Percentiles rank a stretch among this genome's conserved stretches.
phyloP scores from a whole-genome alignment of 2,113 vertebrate species.

The Gymnobelideus leadbeateri region DNA sequence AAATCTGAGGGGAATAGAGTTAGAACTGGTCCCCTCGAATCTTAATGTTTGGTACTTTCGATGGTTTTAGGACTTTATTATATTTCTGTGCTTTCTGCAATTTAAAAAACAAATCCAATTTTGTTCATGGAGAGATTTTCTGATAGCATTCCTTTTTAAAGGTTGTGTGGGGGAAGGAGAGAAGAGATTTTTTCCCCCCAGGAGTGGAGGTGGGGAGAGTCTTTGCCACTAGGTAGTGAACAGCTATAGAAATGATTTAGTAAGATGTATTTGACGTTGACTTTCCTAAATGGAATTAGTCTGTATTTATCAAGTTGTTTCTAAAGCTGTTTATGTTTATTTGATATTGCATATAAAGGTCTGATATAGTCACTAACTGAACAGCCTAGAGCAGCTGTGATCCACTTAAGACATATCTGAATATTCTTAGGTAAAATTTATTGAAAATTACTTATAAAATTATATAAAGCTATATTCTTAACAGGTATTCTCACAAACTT shows the following conservation, averaged over 20 bases:
- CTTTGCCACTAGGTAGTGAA: background rate
- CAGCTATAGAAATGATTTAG: background rate
- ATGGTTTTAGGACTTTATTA: background rate
- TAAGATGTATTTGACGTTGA: background rate
- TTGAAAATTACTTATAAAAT: background rate
- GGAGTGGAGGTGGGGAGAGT: background rate
- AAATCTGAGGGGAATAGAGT: background rate
- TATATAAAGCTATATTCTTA: background rate
- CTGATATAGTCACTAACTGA: background rate
- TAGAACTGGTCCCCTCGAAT: constrained; percentile 6
- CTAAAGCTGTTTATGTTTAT: background rate
- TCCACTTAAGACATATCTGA: background rate
- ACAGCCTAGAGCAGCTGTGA: background rate
- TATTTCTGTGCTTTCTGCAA: background rate
- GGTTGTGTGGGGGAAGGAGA: background rate
- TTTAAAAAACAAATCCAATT: background rate
- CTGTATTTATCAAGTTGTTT: constrained; percentile 2
- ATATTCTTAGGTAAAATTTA: background rate
- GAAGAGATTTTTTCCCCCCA: background rate
- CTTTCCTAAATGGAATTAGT: constrained; percentile 6
- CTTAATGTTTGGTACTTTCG: background rate
- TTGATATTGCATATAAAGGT: background rate
- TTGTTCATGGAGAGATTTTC: background rate
- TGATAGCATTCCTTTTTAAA: background rate
- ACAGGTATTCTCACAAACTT: constrained; percentile 13